Percentiles rank a stretch among this genome's conserved stretches.
phyloP scores from a whole-genome alignment of 1,140 invertebrate species.

The Macrostomum lignano region DNA sequence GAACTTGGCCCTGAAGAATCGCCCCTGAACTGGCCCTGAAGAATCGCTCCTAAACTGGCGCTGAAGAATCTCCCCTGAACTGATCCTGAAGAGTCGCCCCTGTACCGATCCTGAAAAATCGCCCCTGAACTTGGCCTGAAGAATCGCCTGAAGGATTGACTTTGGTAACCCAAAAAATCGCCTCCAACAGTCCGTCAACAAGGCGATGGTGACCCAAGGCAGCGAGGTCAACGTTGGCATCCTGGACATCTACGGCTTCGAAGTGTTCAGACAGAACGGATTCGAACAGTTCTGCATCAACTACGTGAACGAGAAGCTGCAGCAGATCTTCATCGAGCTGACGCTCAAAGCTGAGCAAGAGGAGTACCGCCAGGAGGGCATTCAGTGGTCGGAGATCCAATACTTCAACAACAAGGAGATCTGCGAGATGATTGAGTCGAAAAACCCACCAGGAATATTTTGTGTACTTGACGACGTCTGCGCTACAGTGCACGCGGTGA shows the following conservation, averaged over 20 bases:
- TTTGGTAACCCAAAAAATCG: conserved; percentile 3
- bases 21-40: too few relatives aligned
- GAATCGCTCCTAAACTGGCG: too few relatives aligned
- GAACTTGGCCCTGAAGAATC: too few relatives aligned
- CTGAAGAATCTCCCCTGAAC: too few relatives aligned
- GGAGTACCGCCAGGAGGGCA: conserved; percentile 42
- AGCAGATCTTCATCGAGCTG: conserved; percentile 46
- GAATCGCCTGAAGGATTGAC: too few relatives aligned
- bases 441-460: conserved; percentile 28
- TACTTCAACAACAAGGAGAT: conserved; percentile 47
- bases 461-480: conserved; percentile 43
- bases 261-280: conserved; percentile 37
- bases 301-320: conserved; percentile 58
- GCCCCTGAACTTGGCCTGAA: too few relatives aligned
- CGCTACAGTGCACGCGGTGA: conserved; percentile 42
- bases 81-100: too few relatives aligned
- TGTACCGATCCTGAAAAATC: too few relatives aligned
- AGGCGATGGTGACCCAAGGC: conserved; percentile 33
- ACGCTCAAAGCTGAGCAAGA: conserved; percentile 40
- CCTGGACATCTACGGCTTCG: conserved; percentile 40
- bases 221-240: conserved; percentile 34
- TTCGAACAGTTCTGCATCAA: conserved; percentile 77
- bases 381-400: conserved; percentile 43
- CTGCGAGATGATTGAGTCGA: conserved; percentile 38
- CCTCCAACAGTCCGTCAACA: conserved; percentile 33